Conservation (phyloP, 2,113 vertebrate genomes). For the Syrrhaptes paradoxus region DNA sequence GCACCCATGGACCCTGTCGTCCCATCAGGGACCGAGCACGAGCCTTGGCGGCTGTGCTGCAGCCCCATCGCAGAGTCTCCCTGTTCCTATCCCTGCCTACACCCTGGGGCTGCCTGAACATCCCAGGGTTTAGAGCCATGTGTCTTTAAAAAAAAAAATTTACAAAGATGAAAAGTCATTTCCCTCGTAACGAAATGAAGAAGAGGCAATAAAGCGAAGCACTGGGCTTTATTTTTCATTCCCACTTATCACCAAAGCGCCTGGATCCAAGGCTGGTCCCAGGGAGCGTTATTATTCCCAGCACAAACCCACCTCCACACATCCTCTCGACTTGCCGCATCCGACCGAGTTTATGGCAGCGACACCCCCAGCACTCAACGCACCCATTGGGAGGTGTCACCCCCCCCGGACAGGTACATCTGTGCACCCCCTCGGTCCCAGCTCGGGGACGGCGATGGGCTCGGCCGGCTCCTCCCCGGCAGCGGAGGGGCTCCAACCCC, state of each 20-base stretch:
- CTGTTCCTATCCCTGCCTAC: background rate
- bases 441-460: accelerated
- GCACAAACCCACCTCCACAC: background rate
- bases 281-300: background rate
- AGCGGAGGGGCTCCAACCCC: too few species aligned
- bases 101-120: background rate
- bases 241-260: background rate
- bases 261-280: background rate
- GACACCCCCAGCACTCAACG: accelerated
- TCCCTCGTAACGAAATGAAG: background rate
- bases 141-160: background rate
- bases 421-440: accelerated
- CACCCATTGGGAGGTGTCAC: too few species aligned
- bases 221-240: background rate
- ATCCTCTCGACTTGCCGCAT: background rate
- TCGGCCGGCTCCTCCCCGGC: background rate
- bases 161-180: background rate
- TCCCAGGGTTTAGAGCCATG: background rate
- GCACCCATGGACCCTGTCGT: too few species aligned
- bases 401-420: accelerated
- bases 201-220: background rate
- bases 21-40: background rate
- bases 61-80: accelerated
- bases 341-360: accelerated
- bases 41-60: background rate